Base-by-base conservation (phyloP, 2,113 vertebrate genomes). In the Spilogale gracilis region DNA sequence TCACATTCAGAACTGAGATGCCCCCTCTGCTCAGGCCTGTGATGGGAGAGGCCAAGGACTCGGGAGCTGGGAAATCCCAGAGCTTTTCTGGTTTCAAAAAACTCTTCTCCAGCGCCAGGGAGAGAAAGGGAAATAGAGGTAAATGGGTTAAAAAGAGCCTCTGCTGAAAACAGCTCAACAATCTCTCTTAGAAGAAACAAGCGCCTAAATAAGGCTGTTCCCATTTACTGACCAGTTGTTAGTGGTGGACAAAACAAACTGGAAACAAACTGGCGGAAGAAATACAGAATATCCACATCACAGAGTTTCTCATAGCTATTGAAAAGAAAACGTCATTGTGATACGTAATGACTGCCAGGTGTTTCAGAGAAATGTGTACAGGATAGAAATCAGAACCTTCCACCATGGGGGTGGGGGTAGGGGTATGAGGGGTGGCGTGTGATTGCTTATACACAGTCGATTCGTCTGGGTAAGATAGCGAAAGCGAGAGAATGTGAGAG, bases 21-120 rank as follows among this genome's bases (percentile, higher is more conserved):
- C 45, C 13, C n/a, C n/a, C 23, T 43, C 12, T 4, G 12, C 45
- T 9, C 13, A 43, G 48, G 45, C 12, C 54, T 12, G 1, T 21
- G 63, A n/a, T 23, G 50, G 43, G 48, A 65, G n/a, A 20, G 61
- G 83, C 38, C 32, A 43, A 20, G 16, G 61, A 56, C 21, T 54
- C 2, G 25, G 60, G 60, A 56, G n/a, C 1, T 21, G 13, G 88
- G 45, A 83, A 78, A 43, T 61, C 20, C 27, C 60, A 13, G 43
- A 78, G 32, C 10, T 54, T 71, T 80, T 54, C 50, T 84, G 7
- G 21, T 48, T 78, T 94, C 91, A 87, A 82, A 95, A 43, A 73
- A 18, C 25, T n/a, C 43, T 71, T 91, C 58, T 88, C 21, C 65
- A 25, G 71, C 30, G 48, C 89, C 6, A 48, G 48, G 78, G 56